Conservation (phyloP, 2,888 invertebrate species). For the Morpho helenor region DNA sequence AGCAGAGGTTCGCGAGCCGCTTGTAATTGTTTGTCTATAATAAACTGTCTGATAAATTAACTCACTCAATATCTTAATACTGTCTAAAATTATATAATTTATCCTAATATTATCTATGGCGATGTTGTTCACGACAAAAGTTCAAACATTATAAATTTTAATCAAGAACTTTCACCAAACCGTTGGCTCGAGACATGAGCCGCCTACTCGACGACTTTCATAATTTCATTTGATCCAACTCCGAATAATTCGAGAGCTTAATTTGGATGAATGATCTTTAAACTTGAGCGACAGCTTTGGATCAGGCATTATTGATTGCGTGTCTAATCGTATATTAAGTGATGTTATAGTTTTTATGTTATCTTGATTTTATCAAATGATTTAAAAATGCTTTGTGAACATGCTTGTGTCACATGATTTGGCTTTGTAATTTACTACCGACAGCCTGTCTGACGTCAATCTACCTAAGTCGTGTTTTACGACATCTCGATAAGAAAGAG, state of each 20-base stretch:
- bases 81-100: background rate
- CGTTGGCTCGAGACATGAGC: constrained; percentile 31
- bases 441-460: too few species aligned
- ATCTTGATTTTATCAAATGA: too few species aligned
- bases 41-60: too few species aligned
- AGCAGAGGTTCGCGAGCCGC: too few species aligned
- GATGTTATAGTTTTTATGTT: too few species aligned
- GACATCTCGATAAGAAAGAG: too few species aligned
- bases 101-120: background rate
- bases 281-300: constrained; percentile 2
- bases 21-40: too few species aligned
- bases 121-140: constrained; percentile 7
- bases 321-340: background rate
- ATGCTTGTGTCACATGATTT: too few species aligned
- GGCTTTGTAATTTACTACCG: too few species aligned
- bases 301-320: constrained; percentile 5
- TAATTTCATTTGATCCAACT: constrained; percentile 13
- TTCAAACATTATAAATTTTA: constrained; percentile 45
- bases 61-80: background rate
- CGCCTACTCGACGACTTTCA: constrained; percentile 5
- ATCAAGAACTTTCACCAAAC: constrained; percentile 39
- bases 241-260: constrained; percentile 9
- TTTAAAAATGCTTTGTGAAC: too few species aligned
- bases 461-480: too few species aligned
- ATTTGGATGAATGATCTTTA: constrained; percentile 18